Base-by-base conservation (phyloP, 2,113 vertebrate genomes). In the Istiophorus platypterus region DNA sequence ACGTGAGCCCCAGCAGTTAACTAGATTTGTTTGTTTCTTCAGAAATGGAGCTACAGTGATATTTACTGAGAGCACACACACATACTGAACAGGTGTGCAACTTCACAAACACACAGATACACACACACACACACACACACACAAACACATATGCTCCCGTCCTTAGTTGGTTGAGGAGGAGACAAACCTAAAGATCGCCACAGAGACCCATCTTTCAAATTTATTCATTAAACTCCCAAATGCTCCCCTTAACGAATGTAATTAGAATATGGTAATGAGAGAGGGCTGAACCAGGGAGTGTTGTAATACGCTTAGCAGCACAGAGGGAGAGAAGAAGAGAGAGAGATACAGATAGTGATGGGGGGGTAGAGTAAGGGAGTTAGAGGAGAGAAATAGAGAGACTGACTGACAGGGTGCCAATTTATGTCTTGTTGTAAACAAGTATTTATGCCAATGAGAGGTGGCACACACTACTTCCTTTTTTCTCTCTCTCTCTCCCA, bases 191-290 rank as follows among this genome's bases (percentile, higher is more conserved):
- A 89, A 88, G 90, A 93, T 94, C 91, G 86, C 93, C 89, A 91
- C 88, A 17, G 89, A 93, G 91, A 91, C 89, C 91, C 91, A 91
- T 93, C 88, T 90, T 92, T 93, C 92, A 93, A 93, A 94, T 94
- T 91, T 94, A 93, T 94, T 94, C 93, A 93, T 94, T 93, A 94
- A 92, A 93, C 93, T 93, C 91, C 92, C 91, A 90, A 93, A 92
- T 87, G 85, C 88, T 93, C 92, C 92, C 92, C 92, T 92, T 92
- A 94, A 93, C 90, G 92, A 94, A 93, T 92, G 92, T 93, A 94
- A 94, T 94, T 94, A 92, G 92, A 94, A 94, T 94, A 93, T 94
- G 92, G 92, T 93, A 93, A 94, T 93, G 92, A 93, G 93, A 92
- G 91, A 93, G 93, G 92, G 92, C 90, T 94, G 92, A 93, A 92